These are phyloP conservation scores for Parnassius apollo DNA, from an alignment of 2,888 invertebrate genomes.

Conservation along the genomic window DNA sequence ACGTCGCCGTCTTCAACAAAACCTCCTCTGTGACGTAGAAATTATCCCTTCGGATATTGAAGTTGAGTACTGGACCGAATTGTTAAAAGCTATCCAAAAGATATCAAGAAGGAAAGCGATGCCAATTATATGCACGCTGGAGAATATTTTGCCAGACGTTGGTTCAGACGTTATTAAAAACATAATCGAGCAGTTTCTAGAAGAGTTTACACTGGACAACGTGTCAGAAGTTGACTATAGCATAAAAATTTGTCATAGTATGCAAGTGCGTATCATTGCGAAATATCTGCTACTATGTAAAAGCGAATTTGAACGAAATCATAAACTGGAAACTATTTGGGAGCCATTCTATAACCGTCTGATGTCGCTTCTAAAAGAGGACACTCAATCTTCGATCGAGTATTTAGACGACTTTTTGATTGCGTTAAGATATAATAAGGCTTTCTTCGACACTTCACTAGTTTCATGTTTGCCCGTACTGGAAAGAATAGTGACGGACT, in stretches of 20 bases:
- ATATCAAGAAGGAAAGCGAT: slow-evolving; percentile 30
- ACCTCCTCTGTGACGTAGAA: slow-evolving; percentile 25
- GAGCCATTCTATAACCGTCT: slow-evolving; percentile 44
- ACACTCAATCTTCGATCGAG: slow-evolving; percentile 17
- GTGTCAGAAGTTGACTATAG: slow-evolving; percentile 12
- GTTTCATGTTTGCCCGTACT: slow-evolving; percentile 46
- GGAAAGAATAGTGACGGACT: slow-evolving; percentile 41
- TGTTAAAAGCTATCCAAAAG: slow-evolving; percentile 40
- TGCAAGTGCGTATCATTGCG: slow-evolving; percentile 44
- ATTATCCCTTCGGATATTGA: slow-evolving; percentile 41
- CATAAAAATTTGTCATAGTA: slow-evolving; percentile 9
- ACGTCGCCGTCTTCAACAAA: slow-evolving; percentile 26
- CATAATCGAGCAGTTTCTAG: slow-evolving; percentile 34
- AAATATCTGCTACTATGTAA: slow-evolving; percentile 49
- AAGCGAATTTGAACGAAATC: slow-evolving; percentile 38
- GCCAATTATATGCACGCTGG: slow-evolving; percentile 39
- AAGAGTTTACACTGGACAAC: slow-evolving; percentile 33
- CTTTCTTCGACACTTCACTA: slow-evolving; percentile 42
- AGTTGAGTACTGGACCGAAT: slow-evolving; percentile 44
- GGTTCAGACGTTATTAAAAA: slow-evolving; percentile 36
- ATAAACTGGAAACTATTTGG: slow-evolving; percentile 40
- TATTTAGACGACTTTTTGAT: slow-evolving; percentile 38
- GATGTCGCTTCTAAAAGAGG: slow-evolving; percentile 27
- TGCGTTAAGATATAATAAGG: slow-evolving; percentile 45
- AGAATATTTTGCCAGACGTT: slow-evolving; percentile 38